phyloP scores from a whole-genome alignment of 2,797 vertebrate genomes.

The Tachyglossus aculeatus region DNA sequence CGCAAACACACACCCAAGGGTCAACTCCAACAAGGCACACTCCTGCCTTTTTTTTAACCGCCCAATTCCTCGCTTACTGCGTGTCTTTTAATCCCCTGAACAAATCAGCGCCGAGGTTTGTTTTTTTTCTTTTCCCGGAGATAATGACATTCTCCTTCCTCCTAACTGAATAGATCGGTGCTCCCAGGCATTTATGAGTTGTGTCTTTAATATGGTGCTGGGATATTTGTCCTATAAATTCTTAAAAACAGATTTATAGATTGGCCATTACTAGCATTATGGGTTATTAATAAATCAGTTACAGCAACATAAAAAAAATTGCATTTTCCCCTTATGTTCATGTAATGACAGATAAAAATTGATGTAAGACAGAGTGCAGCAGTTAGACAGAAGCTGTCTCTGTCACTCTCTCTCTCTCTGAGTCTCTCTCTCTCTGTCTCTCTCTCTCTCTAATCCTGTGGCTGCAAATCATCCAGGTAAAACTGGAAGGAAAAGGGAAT shows the following conservation, averaged over 20 bases:
- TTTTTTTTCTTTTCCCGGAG: conserved; percentile 23
- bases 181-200: conserved; percentile 58
- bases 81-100: neutral
- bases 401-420: neutral
- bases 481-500: neutral
- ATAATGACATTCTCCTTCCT: conserved; percentile 20
- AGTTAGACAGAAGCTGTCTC: neutral
- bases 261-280: conserved; percentile 60
- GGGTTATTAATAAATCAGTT: conserved; percentile 68
- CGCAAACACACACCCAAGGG: too few species aligned
- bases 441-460: too few species aligned
- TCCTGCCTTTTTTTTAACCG: too few species aligned
- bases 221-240: conserved; percentile 73
- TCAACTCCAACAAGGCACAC: too few species aligned
- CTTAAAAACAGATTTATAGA: conserved; percentile 63
- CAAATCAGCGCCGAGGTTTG: conserved; percentile 22
- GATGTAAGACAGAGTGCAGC: neutral
- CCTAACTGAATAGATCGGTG: conserved; percentile 25
- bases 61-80: conserved; percentile 18
- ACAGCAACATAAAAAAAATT: conserved; percentile 13
- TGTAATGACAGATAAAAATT: conserved; percentile 1
- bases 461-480: too few species aligned
- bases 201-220: conserved; percentile 67
- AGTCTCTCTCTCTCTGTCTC: too few species aligned
- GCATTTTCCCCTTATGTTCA: neutral